Conservation (phyloP, 2,797 vertebrate genomes). For the Enteromius trimaculatus region DNA sequence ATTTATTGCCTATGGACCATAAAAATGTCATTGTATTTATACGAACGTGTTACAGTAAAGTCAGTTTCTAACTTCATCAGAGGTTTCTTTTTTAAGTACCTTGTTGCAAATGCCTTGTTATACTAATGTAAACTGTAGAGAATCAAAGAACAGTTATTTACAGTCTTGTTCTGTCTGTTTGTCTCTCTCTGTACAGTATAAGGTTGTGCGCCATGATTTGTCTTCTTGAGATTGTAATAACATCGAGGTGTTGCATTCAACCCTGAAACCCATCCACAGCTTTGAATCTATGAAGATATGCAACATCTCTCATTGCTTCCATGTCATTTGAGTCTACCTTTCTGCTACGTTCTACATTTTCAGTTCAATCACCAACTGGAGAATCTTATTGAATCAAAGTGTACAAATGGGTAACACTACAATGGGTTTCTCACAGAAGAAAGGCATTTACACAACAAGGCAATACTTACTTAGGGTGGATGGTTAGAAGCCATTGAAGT, state of each 20-base stretch:
- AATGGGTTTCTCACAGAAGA: constrained; percentile 50
- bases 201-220: constrained; percentile 61
- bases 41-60: neutral
- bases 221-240: constrained; percentile 60
- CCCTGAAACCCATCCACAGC: constrained; percentile 54
- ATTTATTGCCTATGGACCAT: neutral
- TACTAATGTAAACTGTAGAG: constrained; percentile 51
- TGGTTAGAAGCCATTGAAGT: constrained; percentile 50
- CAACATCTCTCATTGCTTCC: constrained; percentile 53
- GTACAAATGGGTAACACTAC: constrained; percentile 52
- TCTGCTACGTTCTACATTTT: constrained; percentile 52
- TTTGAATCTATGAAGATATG: constrained; percentile 58
- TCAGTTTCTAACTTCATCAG: constrained; percentile 58
- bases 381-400: constrained; percentile 45
- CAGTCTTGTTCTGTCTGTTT: constrained; percentile 53
- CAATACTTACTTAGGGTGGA: constrained; percentile 54
- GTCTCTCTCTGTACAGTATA: constrained; percentile 65
- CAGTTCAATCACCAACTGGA: constrained; percentile 52
- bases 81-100: constrained; percentile 36
- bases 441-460: constrained; percentile 58
- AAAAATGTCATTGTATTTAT: neutral
- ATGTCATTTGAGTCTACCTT: constrained; percentile 51
- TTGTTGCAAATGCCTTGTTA: constrained; percentile 54
- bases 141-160: constrained; percentile 49
- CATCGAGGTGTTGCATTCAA: constrained; percentile 49